These are phyloP conservation scores for Urocolius indicus DNA, from an alignment of 2,113 vertebrate genomes.

Conservation along the genomic window DNA sequence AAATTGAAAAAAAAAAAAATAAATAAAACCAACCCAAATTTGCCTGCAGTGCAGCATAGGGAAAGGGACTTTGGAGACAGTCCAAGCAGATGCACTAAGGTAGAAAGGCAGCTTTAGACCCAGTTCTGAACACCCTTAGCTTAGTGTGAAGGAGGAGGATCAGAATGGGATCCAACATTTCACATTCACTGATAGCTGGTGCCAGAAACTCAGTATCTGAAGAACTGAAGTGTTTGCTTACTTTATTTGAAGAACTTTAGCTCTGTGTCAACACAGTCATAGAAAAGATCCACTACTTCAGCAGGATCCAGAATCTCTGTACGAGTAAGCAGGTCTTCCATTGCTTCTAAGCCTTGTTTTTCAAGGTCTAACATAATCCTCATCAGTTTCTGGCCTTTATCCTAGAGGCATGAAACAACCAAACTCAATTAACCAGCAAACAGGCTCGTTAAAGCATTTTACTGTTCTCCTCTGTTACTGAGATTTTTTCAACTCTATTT, in stretches of 20 bases:
- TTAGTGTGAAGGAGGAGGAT: neutral
- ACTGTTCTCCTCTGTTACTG: neutral
- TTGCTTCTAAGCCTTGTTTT: conserved; percentile 84
- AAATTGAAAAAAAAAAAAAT: neutral
- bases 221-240: conserved; percentile 52
- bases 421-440: conserved; percentile 26
- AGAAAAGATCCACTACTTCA: conserved; percentile 86
- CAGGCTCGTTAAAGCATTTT: neutral
- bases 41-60: neutral
- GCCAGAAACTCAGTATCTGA: conserved; percentile 35
- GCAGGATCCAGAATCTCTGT: conserved; percentile 73
- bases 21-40: neutral
- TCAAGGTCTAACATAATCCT: conserved; percentile 82
- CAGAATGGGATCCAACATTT: neutral
- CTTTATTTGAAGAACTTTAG: conserved; percentile 87
- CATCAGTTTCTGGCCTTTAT: conserved; percentile 77
- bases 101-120: neutral
- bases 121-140: neutral
- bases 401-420: conserved; percentile 60
- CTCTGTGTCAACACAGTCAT: conserved; percentile 87
- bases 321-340: conserved; percentile 81
- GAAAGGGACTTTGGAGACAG: conserved; percentile 5
- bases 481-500: neutral
- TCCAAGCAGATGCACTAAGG: neutral
- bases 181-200: neutral